phyloP scores from a whole-genome alignment of 2,888 invertebrate genomes.

The Campoplex capitator region DNA sequence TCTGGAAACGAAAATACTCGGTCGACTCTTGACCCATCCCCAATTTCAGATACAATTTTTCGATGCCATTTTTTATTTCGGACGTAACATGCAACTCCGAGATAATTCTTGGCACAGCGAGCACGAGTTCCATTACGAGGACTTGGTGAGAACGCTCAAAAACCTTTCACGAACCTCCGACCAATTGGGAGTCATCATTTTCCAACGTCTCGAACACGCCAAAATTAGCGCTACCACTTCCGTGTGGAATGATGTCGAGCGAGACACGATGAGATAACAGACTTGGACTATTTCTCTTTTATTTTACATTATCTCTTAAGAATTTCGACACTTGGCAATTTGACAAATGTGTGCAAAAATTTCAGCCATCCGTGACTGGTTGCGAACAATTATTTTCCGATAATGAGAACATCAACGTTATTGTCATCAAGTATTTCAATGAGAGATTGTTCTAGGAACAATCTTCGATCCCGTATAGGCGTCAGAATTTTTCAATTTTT shows the following conservation, averaged over 20 bases:
- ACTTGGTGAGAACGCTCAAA: conserved; percentile 85
- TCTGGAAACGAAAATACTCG: conserved; percentile 78
- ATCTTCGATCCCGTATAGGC: no score
- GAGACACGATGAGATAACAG: conserved; percentile 75
- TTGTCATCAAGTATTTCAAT: background rate
- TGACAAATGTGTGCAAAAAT: background rate
- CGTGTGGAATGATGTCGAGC: conserved; percentile 80
- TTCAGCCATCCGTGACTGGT: background rate
- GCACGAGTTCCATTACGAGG: conserved; percentile 85
- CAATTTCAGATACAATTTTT: conserved; percentile 84
- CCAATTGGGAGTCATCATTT: conserved; percentile 84
- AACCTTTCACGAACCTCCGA: conserved; percentile 83
- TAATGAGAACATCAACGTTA: no score
- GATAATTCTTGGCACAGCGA: conserved; percentile 82
- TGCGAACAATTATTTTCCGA: no score
- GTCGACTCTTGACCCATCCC: conserved; percentile 79
- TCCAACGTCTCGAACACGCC: conserved; percentile 84
- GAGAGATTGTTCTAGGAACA: no score
- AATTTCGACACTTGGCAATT: background rate
- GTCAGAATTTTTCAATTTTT: no score
- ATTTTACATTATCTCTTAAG: background rate
- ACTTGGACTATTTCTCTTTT: background rate
- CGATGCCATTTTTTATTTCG: conserved; percentile 85
- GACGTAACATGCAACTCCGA: conserved; percentile 83
- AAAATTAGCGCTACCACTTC: conserved; percentile 79